A percentile compares a stretch with the other conserved stretches of the same genome.
These are phyloP conservation scores for Otolemur crassicaudatus DNA, from an alignment of 2,797 vertebrate species.

Conservation along the genomic window DNA sequence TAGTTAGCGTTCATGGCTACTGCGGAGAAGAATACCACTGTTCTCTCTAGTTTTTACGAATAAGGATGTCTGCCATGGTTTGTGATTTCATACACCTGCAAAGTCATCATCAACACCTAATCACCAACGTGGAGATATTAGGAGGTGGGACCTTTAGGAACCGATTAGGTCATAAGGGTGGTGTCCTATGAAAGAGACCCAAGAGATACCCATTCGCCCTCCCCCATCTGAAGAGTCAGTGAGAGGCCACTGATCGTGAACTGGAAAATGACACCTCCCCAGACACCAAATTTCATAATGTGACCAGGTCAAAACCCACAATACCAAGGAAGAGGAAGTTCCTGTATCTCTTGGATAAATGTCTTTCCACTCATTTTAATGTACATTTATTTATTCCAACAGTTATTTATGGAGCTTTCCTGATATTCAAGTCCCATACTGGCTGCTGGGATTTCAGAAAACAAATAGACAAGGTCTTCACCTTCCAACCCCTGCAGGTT, in stretches of 20 bases:
- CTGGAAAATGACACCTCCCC: not conserved
- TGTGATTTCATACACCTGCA: not conserved
- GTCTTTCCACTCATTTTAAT: slow-evolving; percentile 7
- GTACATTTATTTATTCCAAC: not conserved
- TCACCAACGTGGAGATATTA: not conserved
- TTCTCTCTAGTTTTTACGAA: not conserved
- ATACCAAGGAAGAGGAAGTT: not conserved
- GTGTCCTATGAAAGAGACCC: not conserved
- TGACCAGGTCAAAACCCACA: not conserved
- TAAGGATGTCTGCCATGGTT: not conserved
- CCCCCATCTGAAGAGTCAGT: not conserved
- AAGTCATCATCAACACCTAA: not conserved
- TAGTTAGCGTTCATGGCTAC: not conserved
- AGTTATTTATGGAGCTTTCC: not conserved
- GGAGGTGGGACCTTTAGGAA: not conserved
- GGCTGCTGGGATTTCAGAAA: not conserved
- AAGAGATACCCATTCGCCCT: too few relatives aligned
- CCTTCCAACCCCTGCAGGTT: not conserved
- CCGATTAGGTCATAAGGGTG: not conserved
- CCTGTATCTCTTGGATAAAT: not conserved
- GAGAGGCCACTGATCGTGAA: fast-evolving
- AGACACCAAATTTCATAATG: too few relatives aligned
- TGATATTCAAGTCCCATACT: not conserved
- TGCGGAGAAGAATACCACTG: not conserved
- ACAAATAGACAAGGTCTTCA: not conserved